Base-by-base conservation (phyloP, 2,888 invertebrate species). In the Drosophila lacicola region DNA sequence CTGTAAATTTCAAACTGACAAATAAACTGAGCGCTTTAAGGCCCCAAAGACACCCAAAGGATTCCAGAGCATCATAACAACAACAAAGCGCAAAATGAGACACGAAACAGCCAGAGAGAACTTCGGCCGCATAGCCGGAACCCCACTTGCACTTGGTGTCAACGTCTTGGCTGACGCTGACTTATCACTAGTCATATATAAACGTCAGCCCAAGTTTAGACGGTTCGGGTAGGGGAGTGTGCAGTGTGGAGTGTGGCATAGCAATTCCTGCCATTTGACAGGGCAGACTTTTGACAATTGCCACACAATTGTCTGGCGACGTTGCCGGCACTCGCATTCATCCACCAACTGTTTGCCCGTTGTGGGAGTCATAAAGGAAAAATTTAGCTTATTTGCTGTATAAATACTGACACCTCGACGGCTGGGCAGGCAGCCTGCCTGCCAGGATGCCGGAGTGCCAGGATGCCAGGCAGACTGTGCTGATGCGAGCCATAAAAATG, bases 171-270 rank as follows among this genome's bases (percentile, higher is more conserved):
- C 63, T 61, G 63, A 65, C 65, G 71, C 74, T 86, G 82, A 90
- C 83, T 90, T 90, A 90, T 90, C 79, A 82, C 86, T 78, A 83
- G 81, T 83, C 84, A 87, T 90, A 84, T 84, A 84, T 89, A 85
- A 83, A 81, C 78, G 82, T 80, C 83, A 85, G 68, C 53, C 42
- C 50, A 46, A 51, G 34, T 46, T 72, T 51, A 62, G 39, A 17
- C 13, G 39, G 46, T 11, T 10, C 13, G 13, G 11, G 9, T 8
- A 4, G 11, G 17, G 34, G 17, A 5, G 21, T 10, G n/a, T 6
- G 10, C 11, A 1, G 37, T 8, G 14, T 4, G 37, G 37, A n/a
- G 29, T 29, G 8, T n/a, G 19, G 37, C 25, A 37, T 37, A 37
- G 63, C 54, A 46, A 57, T 61, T 67, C 60, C 69, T 56, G 66